Conservation (phyloP, 2,113 vertebrate species). For the Neolamprologus variostigma region DNA sequence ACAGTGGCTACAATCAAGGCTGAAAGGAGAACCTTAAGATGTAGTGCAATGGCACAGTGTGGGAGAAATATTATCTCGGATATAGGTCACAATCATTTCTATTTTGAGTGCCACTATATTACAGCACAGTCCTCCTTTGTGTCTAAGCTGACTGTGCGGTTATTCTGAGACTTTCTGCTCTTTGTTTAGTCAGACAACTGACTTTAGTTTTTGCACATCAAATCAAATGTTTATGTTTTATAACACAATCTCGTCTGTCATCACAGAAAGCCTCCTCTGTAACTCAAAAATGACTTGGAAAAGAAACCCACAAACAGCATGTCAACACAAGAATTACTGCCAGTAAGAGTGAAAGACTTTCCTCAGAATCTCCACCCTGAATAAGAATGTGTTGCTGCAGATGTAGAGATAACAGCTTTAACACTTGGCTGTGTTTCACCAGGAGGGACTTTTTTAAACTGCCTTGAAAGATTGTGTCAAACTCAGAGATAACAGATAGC, state of each 20-base stretch:
- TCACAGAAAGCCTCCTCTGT: not conserved
- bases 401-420: not conserved
- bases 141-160: not conserved
- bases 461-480: not conserved
- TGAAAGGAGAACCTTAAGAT: rapidly evolving
- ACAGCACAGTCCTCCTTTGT: rapidly evolving
- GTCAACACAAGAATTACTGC: not conserved
- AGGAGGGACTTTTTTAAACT: not conserved
- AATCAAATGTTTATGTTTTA: not conserved
- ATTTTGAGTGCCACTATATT: not conserved
- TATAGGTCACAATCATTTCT: not conserved
- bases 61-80: not conserved
- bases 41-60: not conserved
- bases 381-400: not conserved
- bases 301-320: rapidly evolving
- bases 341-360: not conserved
- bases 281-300: not conserved
- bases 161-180: not conserved
- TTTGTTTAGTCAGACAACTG: not conserved
- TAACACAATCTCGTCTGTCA: not conserved
- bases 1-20: not conserved
- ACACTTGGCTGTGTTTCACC: not conserved
- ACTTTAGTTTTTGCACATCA: not conserved
- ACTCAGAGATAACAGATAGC: not conserved
- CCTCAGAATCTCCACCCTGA: not conserved